These are phyloP conservation scores for Arvicanthis niloticus DNA, from an alignment of 2,113 vertebrate genomes.

Conservation along the genomic window DNA sequence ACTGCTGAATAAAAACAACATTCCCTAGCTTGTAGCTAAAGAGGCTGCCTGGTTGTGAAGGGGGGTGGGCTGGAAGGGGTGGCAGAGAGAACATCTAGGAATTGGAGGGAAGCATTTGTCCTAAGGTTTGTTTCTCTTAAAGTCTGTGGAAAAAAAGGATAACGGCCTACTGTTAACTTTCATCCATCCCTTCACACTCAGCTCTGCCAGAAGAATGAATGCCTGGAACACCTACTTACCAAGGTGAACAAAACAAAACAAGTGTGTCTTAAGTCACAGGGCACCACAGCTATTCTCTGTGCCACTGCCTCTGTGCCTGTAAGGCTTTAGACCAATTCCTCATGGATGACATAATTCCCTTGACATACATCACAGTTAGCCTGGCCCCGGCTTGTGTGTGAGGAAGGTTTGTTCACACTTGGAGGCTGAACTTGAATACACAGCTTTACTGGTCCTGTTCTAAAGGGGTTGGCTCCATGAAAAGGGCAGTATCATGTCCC, in stretches of 20 bases:
- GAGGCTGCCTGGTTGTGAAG: not conserved
- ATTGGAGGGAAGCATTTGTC: not conserved
- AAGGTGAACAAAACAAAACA: not conserved
- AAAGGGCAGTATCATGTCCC: not conserved
- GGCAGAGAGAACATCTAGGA: too few species aligned
- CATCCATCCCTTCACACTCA: conserved; percentile 1
- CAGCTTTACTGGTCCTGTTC: not conserved
- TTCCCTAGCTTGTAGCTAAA: not conserved
- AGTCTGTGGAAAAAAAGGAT: not conserved
- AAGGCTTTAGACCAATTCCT: conserved; percentile 27
- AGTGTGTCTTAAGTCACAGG: not conserved
- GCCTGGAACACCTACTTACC: not conserved
- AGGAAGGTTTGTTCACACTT: not conserved
- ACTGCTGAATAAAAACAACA: not conserved
- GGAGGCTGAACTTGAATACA: not conserved
- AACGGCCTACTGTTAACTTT: conserved; percentile 21
- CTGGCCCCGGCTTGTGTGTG: not conserved
- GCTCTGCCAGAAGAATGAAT: not conserved
- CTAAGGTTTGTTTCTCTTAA: not conserved
- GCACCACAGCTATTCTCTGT: not conserved
- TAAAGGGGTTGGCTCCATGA: not conserved
- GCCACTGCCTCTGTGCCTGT: not conserved
- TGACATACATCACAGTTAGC: not conserved
- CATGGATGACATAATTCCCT: not conserved
- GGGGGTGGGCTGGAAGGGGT: not conserved